Evolutionary conservation across 2,797 vertebrate genomes (phyloP).

Genomic region (Lutjanus campechanus): DNA sequence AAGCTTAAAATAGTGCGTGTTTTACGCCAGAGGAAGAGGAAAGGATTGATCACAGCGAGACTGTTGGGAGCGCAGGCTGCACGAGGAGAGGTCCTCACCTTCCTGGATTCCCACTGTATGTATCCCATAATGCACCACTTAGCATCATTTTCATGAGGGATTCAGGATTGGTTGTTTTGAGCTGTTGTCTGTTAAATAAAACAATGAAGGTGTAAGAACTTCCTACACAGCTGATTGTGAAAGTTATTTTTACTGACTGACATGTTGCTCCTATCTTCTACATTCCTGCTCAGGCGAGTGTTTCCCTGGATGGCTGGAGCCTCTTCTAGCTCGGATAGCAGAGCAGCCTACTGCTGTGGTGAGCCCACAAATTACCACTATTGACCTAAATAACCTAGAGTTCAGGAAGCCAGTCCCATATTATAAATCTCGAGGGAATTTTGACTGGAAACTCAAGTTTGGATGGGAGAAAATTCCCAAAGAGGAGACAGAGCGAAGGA

Average conservation of each 20-base stretch:
- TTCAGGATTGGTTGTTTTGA: background rate
- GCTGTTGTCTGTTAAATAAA: background rate
- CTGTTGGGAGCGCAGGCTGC: slow-evolving; percentile 90
- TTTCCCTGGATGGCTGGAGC: slow-evolving; percentile 92
- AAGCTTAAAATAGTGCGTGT: slow-evolving; percentile 89
- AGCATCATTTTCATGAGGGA: background rate
- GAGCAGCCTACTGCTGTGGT: slow-evolving; percentile 87
- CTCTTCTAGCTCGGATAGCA: slow-evolving; percentile 88
- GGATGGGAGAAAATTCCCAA: slow-evolving; percentile 87
- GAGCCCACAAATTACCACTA: slow-evolving; percentile 87
- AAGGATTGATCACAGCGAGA: slow-evolving; percentile 90
- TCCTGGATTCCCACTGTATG: slow-evolving; percentile 93
- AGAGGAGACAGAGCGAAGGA: slow-evolving; percentile 80
- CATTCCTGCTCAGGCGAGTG: slow-evolving; percentile 87
- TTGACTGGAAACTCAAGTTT: slow-evolving; percentile 90
- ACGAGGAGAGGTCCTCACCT: slow-evolving; percentile 89
- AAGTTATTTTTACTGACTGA: background rate
- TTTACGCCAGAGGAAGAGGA: slow-evolving; percentile 89
- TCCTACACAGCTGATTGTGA: background rate
- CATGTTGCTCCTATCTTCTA: background rate
- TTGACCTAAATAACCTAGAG: slow-evolving; percentile 85
- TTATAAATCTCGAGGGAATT: slow-evolving; percentile 84
- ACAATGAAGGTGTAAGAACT: background rate
- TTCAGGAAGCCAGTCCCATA: slow-evolving; percentile 83
- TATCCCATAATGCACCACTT: slow-evolving; percentile 30